phyloP scores from a whole-genome alignment of 1,140 invertebrate genomes.

The Drosophila seguyi region DNA sequence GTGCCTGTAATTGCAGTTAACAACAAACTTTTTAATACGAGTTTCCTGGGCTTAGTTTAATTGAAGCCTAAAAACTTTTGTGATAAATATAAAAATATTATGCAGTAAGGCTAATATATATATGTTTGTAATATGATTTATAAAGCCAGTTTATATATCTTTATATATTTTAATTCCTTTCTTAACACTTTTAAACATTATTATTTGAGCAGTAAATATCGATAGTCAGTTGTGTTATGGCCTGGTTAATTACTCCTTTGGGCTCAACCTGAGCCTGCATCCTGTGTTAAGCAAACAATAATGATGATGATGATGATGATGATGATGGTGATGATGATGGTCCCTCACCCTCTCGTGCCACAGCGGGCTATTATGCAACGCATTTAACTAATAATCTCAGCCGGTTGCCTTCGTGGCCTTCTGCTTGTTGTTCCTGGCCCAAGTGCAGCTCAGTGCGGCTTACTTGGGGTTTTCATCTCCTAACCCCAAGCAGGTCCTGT shows the following conservation, averaged over 20 bases:
- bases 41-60: slow-evolving; percentile 7
- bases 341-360: too few relatives aligned
- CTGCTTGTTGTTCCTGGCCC: slow-evolving; percentile 19
- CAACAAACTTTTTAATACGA: slow-evolving; percentile 34
- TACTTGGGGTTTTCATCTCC: slow-evolving; percentile 6
- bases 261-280: not conserved
- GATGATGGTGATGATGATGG: too few relatives aligned
- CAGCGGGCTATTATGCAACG: slow-evolving; percentile 33
- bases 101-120: too few relatives aligned
- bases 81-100: not conserved
- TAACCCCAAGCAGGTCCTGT: not conserved
- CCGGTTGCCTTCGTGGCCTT: slow-evolving; percentile 45
- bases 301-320: not conserved
- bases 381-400: slow-evolving; percentile 61
- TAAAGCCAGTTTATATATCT: too few relatives aligned
- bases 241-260: not conserved
- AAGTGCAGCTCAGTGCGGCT: slow-evolving; percentile 17
- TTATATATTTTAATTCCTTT: not conserved
- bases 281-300: slow-evolving; percentile 1
- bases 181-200: not conserved
- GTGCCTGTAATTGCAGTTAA: slow-evolving; percentile 28
- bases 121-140: too few relatives aligned
- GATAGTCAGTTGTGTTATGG: not conserved
- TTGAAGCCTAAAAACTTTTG: not conserved
- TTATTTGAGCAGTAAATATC: not conserved